Evolutionary conservation across 64 coral and sea anemone species (phyloP).

Genomic region (Catalaphyllia jardinei): DNA sequence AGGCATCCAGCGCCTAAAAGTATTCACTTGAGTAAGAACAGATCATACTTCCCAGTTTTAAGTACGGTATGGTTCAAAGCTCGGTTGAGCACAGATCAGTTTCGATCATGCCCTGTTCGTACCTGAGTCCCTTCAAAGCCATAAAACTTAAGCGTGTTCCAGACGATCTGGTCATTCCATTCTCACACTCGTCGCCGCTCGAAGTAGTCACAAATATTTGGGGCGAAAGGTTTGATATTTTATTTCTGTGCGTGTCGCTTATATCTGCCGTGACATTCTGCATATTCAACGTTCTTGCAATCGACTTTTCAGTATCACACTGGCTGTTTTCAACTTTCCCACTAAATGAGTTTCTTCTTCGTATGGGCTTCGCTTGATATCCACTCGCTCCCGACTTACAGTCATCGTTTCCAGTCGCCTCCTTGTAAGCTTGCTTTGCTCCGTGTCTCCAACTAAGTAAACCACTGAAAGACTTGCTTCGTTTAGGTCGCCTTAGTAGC

Average conservation of each 20-base stretch:
- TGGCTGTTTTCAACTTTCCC: neutral
- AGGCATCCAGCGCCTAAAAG: neutral
- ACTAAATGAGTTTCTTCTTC: conserved; percentile 26
- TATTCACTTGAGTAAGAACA: neutral
- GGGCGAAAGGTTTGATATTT: neutral
- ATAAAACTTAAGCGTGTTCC: conserved; percentile 22
- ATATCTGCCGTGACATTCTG: neutral
- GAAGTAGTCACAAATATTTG: conserved; percentile 7
- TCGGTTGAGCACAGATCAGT: conserved; percentile 34
- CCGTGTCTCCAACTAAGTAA: conserved; percentile 27
- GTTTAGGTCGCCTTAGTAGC: neutral
- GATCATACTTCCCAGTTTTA: neutral
- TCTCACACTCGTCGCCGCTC: neutral
- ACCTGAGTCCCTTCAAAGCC: conserved; percentile 36
- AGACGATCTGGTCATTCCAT: neutral
- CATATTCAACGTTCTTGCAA: neutral
- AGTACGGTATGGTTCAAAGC: conserved; percentile 25
- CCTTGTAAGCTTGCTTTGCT: neutral
- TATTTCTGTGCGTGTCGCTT: neutral
- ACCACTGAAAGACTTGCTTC: conserved; percentile 31
- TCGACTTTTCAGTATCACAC: neutral
- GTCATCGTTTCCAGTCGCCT: neutral
- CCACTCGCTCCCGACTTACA: neutral
- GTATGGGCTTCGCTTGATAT: neutral
- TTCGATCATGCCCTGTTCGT: conserved; percentile 36